These are phyloP conservation scores for Drosophila nannoptera DNA, from an alignment of 1,140 invertebrate genomes.

Conservation along the genomic window DNA sequence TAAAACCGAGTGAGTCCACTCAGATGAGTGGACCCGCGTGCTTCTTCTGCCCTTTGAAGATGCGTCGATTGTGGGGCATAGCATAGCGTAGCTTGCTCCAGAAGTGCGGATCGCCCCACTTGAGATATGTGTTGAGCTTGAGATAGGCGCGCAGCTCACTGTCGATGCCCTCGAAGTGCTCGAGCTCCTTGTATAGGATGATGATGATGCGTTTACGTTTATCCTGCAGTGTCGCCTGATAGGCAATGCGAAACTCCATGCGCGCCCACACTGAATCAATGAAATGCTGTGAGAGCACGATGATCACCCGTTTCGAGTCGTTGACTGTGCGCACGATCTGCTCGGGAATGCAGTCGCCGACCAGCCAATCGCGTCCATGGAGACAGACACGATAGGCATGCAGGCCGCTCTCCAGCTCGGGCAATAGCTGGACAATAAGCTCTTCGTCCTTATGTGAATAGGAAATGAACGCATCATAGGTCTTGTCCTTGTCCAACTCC, in stretches of 20 bases:
- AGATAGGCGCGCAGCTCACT: conserved; percentile 88
- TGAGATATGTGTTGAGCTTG: conserved; percentile 91
- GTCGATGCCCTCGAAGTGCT: conserved; percentile 83
- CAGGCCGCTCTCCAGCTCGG: conserved; percentile 83
- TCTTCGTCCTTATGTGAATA: conserved; percentile 90
- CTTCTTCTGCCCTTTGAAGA: conserved; percentile 68
- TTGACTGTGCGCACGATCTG: conserved; percentile 90
- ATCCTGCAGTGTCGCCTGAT: conserved; percentile 87
- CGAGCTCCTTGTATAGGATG: conserved; percentile 87
- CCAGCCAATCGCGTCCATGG: conserved; percentile 89
- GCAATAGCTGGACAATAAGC: conserved; percentile 84
- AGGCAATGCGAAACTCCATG: conserved; percentile 90
- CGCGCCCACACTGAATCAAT: conserved; percentile 90
- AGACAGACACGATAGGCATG: conserved; percentile 85
- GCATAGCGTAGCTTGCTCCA: conserved; percentile 91
- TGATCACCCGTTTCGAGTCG: conserved; percentile 88
- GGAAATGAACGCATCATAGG: conserved; percentile 92
- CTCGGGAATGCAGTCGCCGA: conserved; percentile 87
- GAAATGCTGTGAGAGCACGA: conserved; percentile 90
- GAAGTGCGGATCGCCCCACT: conserved; percentile 90
- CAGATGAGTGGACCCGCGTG: conserved; percentile 60
- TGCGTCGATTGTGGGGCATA: conserved; percentile 79
- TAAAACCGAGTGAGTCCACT: conserved; percentile 4
- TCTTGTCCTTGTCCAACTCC: conserved; percentile 87
- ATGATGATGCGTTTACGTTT: conserved; percentile 87